phyloP scores from a whole-genome alignment of 2,888 invertebrate genomes.

The Iselma pallidipennis region DNA sequence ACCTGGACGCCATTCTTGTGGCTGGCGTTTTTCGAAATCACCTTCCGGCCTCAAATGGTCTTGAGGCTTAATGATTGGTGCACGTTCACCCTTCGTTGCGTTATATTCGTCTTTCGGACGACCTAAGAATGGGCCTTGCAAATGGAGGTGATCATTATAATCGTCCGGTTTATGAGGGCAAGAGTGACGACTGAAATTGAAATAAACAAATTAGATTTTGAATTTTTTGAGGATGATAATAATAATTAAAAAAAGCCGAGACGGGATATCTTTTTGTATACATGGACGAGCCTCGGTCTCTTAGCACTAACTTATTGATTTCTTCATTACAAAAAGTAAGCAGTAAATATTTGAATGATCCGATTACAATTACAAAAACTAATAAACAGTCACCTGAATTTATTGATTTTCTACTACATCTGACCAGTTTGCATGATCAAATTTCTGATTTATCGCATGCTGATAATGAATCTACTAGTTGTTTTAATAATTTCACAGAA shows the following conservation, averaged over 20 bases:
- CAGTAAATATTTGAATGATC: constrained; percentile 2
- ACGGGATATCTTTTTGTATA: constrained; percentile 10
- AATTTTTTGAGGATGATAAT: not conserved
- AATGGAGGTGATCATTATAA: constrained; percentile 71
- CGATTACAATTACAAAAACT: not conserved
- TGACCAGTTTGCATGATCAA: not conserved
- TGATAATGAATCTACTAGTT: not conserved
- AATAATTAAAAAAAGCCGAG: not conserved
- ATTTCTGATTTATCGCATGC: not conserved
- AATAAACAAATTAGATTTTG: constrained; percentile 17
- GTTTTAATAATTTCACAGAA: not conserved
- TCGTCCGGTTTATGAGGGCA: constrained; percentile 72
- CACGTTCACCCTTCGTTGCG: constrained; percentile 52
- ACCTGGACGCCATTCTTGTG: constrained; percentile 42
- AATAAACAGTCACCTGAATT: not conserved
- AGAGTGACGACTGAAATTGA: constrained; percentile 73
- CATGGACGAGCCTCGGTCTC: constrained; percentile 11
- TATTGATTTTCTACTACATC: not conserved
- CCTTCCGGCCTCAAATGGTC: constrained; percentile 65
- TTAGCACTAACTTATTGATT: constrained; percentile 18
- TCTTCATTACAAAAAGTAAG: constrained; percentile 11
- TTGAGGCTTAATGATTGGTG: constrained; percentile 56
- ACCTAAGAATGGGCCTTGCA: constrained; percentile 68
- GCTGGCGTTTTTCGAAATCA: constrained; percentile 55
- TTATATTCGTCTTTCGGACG: constrained; percentile 59